These are phyloP conservation scores for Psophia crepitans DNA, from an alignment of 2,113 vertebrate species.

Conservation along the genomic window DNA sequence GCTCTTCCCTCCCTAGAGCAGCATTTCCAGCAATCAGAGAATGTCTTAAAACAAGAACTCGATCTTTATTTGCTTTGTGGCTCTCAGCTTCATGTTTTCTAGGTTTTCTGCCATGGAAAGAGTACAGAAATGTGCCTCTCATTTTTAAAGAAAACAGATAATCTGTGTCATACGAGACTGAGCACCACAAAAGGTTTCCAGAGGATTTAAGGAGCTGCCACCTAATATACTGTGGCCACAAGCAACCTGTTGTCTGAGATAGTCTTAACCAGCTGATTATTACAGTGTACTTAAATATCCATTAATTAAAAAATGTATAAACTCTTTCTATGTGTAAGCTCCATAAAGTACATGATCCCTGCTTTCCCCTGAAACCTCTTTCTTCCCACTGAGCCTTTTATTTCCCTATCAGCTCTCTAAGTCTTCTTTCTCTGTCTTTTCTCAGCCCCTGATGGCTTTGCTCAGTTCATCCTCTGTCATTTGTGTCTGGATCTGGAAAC, in stretches of 20 bases:
- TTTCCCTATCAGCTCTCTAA: neutral
- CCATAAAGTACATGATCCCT: neutral
- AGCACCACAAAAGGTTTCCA: neutral
- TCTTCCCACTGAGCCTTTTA: neutral
- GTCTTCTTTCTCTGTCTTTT: neutral
- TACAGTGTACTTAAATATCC: neutral
- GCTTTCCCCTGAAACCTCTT: neutral
- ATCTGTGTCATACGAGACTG: neutral
- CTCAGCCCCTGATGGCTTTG: conserved; percentile 3
- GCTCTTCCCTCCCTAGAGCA: neutral
- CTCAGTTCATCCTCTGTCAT: conserved; percentile 40
- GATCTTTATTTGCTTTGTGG: neutral
- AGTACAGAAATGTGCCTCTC: neutral
- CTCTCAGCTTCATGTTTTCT: neutral
- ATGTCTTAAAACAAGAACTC: neutral
- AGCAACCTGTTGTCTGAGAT: neutral
- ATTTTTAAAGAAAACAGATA: neutral
- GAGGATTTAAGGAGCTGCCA: neutral
- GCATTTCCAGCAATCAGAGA: neutral
- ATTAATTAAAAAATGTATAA: neutral
- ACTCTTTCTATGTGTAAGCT: neutral
- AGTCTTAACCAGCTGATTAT: neutral
- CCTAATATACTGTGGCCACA: neutral
- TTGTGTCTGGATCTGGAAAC: conserved; percentile 22
- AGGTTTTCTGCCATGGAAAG: neutral